A percentile compares a stretch with the other conserved stretches of the same genome.
Evolutionary conservation across 1,140 invertebrate species (phyloP).

Genomic region (Heliconius hewitsoni): DNA sequence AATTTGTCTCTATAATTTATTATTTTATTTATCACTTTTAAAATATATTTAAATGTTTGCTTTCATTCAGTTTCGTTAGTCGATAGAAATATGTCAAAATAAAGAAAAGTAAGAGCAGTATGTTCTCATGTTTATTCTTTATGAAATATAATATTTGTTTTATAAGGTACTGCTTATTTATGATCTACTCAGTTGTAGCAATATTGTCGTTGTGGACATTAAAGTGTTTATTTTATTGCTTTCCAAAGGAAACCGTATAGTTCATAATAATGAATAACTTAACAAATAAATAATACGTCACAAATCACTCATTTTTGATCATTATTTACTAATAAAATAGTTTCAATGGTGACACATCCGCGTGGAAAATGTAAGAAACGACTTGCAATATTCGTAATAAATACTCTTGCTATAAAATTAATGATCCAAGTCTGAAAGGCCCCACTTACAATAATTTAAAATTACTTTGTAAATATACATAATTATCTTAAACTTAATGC

Average conservation of each 20-base stretch:
- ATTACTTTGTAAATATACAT: slow-evolving; percentile 19
- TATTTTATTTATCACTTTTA: background rate
- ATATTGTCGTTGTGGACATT: slow-evolving; percentile 42
- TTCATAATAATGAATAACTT: slow-evolving; percentile 35
- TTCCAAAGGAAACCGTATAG: slow-evolving; percentile 27
- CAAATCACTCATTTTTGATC: slow-evolving; percentile 45
- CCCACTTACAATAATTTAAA: slow-evolving; percentile 13
- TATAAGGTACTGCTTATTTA: slow-evolving; percentile 47
- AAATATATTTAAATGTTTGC: background rate
- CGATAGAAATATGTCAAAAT: background rate
- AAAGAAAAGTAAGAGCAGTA: slow-evolving; percentile 8
- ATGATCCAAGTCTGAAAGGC: slow-evolving; percentile 1
- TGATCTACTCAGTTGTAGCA: slow-evolving; percentile 56
- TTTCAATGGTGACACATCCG: slow-evolving; percentile 46
- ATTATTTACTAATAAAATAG: slow-evolving; percentile 45
- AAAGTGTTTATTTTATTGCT: slow-evolving; percentile 51
- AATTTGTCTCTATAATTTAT: background rate
- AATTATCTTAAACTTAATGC: slow-evolving; percentile 29
- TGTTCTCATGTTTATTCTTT: background rate
- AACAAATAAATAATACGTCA: slow-evolving; percentile 39
- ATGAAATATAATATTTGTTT: slow-evolving; percentile 37
- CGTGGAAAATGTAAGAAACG: slow-evolving; percentile 1
- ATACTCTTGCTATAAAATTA: slow-evolving; percentile 14
- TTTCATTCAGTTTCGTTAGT: background rate
- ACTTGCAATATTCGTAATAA: slow-evolving; percentile 7